phyloP scores from a whole-genome alignment of 2,113 vertebrate genomes.

The Dromiciops gliroides region DNA sequence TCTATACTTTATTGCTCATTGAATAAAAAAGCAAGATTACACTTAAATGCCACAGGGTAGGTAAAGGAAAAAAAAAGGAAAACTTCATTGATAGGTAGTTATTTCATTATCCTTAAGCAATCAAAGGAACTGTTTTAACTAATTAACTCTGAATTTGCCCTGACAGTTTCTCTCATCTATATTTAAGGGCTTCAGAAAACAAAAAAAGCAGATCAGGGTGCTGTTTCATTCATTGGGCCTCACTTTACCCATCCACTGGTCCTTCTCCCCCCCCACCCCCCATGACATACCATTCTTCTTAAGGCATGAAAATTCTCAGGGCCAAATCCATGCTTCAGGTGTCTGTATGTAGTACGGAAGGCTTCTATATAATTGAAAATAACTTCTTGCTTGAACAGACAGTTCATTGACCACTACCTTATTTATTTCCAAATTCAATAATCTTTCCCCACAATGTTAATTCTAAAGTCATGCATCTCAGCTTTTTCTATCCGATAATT shows the following conservation, averaged over 20 bases:
- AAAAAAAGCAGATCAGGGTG: conserved; percentile 19
- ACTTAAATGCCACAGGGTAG: conserved; percentile 44
- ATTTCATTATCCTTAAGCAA: conserved; percentile 12
- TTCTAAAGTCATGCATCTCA: conserved; percentile 66
- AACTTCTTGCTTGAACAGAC: conserved; percentile 40
- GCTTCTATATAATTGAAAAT: conserved; percentile 4
- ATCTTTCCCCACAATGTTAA: conserved; percentile 45
- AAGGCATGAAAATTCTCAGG: conserved; percentile 60
- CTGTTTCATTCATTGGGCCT: not conserved
- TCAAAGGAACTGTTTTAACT: conserved; percentile 53
- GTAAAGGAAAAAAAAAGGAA: conserved; percentile 7
- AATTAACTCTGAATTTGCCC: conserved; percentile 47
- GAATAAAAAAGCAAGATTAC: conserved; percentile 56
- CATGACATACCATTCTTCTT: conserved; percentile 10
- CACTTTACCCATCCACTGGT: not conserved
- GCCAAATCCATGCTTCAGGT: conserved; percentile 22
- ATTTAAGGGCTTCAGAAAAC: not conserved
- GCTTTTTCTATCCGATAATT: conserved; percentile 67
- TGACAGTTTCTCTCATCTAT: conserved; percentile 4
- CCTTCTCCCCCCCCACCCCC: conserved; percentile 36
- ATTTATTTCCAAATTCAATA: not conserved
- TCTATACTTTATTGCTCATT: conserved; percentile 72
- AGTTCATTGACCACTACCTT: conserved; percentile 18
- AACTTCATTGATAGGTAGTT: conserved; percentile 17
- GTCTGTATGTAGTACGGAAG: not conserved